Evolutionary conservation across 2,113 vertebrate species (phyloP).

Genomic region (Nymphicus hollandicus): DNA sequence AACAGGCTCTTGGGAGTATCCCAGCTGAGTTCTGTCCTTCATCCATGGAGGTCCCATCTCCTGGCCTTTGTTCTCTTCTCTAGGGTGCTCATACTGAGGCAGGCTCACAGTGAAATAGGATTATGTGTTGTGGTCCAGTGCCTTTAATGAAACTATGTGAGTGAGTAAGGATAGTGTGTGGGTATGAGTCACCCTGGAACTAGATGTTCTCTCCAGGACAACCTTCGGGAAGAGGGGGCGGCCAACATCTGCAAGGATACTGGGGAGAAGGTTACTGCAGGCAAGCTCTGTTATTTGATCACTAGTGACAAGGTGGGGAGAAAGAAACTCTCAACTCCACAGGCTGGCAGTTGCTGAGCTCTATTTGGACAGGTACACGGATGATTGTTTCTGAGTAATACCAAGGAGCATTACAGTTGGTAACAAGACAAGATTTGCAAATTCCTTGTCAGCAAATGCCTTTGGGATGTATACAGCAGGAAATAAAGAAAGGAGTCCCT

Average conservation of each 20-base stretch:
- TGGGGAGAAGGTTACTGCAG: constrained; percentile 34
- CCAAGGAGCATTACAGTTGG: background rate
- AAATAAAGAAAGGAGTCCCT: constrained; percentile 42
- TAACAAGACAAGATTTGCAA: constrained; percentile 44
- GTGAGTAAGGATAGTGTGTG: background rate
- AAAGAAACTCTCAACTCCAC: background rate
- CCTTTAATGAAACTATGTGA: background rate
- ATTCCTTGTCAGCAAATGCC: constrained; percentile 68
- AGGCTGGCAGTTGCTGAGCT: background rate
- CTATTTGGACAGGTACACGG: background rate
- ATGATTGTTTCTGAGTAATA: background rate
- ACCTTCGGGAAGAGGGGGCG: constrained; percentile 6
- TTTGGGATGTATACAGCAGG: constrained; percentile 39
- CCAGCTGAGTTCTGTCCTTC: background rate
- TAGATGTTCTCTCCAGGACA: constrained; percentile 1
- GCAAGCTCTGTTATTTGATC: background rate
- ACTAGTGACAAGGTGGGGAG: background rate
- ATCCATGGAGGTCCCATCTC: background rate
- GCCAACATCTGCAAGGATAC: background rate
- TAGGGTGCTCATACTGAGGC: background rate
- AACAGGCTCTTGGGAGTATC: background rate
- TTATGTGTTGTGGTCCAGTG: background rate
- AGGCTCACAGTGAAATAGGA: fast-evolving
- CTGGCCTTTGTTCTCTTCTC: background rate
- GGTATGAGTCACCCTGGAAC: constrained; percentile 22